phyloP scores from a whole-genome alignment of 2,797 vertebrate genomes.

The Falco rusticolus region DNA sequence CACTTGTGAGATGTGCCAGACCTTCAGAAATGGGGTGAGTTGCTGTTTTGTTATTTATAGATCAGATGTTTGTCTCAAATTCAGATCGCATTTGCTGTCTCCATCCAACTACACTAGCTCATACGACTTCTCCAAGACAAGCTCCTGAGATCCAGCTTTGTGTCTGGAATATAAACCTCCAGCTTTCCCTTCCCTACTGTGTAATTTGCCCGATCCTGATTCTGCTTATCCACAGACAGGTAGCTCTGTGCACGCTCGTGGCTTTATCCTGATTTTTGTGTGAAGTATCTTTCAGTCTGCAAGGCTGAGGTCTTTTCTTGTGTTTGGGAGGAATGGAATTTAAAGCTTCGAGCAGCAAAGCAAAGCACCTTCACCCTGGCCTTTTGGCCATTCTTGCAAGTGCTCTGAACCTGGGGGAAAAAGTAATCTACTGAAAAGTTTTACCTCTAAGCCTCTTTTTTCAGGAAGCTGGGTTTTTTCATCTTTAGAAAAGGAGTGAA shows the following conservation, averaged over 20 bases:
- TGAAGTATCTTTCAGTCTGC: background rate
- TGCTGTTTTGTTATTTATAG: background rate
- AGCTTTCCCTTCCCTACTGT: background rate
- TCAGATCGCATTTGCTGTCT: background rate
- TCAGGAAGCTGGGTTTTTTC: background rate
- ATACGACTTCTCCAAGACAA: background rate
- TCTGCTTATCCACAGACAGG: background rate
- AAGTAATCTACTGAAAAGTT: background rate
- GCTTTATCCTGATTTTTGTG: background rate
- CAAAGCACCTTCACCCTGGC: background rate
- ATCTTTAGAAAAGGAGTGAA: background rate
- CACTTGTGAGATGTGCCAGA: background rate
- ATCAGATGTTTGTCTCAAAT: background rate
- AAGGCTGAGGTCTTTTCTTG: background rate
- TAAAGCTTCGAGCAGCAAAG: background rate
- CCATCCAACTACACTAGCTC: background rate
- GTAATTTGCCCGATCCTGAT: fast-evolving
- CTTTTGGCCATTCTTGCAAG: background rate
- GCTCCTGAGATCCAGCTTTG: background rate
- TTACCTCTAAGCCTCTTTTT: background rate
- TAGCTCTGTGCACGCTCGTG: fast-evolving
- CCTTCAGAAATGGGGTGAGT: background rate
- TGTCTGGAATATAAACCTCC: background rate
- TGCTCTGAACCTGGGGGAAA: background rate
- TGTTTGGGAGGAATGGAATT: background rate